These are phyloP conservation scores for Luehdorfia chinensis DNA, from an alignment of 1,140 invertebrate genomes.

Conservation along the genomic window DNA sequence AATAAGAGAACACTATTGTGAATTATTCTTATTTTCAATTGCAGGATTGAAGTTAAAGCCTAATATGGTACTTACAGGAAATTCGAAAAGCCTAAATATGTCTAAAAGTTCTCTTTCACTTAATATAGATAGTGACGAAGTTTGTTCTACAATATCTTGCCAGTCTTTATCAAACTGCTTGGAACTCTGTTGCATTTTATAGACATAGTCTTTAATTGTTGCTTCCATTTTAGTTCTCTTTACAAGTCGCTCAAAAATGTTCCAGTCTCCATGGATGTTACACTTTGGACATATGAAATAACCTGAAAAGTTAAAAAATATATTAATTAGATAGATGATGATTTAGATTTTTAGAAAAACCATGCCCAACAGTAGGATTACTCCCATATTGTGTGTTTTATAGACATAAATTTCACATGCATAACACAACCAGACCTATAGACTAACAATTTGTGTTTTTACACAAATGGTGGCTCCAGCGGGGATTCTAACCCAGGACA, in stretches of 20 bases:
- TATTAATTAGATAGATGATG: too few species aligned
- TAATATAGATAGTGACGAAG: conserved; percentile 59
- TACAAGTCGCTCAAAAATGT: conserved; percentile 74
- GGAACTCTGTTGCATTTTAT: conserved; percentile 42
- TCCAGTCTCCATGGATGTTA: conserved; percentile 78
- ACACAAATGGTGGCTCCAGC: too few species aligned
- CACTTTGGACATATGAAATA: conserved; percentile 82
- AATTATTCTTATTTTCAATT: too few species aligned
- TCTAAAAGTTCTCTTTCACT: conserved; percentile 55
- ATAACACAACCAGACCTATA: too few species aligned
- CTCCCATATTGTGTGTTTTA: too few species aligned
- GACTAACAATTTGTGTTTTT: too few species aligned
- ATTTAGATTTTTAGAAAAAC: too few species aligned
- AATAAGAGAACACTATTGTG: too few species aligned
- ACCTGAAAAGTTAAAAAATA: conserved; percentile 66
- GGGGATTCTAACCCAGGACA: too few species aligned
- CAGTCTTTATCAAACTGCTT: conserved; percentile 63
- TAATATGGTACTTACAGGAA: conserved; percentile 79
- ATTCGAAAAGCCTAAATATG: conserved; percentile 76
- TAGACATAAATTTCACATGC: too few species aligned
- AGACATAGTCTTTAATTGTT: conserved; percentile 58
- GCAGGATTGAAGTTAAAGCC: too few species aligned
- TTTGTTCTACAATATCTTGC: conserved; percentile 52
- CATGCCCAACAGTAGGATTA: too few species aligned
- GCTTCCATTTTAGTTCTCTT: conserved; percentile 62